Evolutionary conservation across 2,888 invertebrate species (phyloP), one percentile per base, ranked within the genome.

Genomic region (Caenorhabditis uteleia): DNA sequence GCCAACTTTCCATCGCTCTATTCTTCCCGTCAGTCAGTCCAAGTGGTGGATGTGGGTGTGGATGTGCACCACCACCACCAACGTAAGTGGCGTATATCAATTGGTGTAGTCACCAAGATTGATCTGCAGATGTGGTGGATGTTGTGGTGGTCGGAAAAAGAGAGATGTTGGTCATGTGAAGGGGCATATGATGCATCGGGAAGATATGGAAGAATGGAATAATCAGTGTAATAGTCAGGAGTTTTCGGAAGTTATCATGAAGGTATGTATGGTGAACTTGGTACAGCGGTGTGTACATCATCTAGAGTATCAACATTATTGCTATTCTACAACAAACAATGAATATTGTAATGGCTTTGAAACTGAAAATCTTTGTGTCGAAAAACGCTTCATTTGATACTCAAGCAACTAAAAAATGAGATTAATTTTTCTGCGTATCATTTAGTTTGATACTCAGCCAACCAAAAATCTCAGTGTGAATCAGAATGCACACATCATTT

Each of bases 211-310:
- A 20, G 62, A 64, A 12, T 49, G 45, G 39, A 64, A 49, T 18
- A 57, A 44, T 25, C 62, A 64, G 27, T 64, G 62, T 29, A 64
- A 64, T 29, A 53, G 53, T 39, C 39, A 53, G 26, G 57, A 64
- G 16, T 53, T 64, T n/a, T 50, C 57, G 2, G 62, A 64, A 26
- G 49, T 57, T 2, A 64, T 64, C 25, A 3, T 57, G 26, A 64
- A n/a, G n/a, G n/a, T n/a, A n/a, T n/a, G n/a, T n/a, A n/a, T n/a
- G n/a, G n/a, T n/a, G n/a, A n/a, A n/a, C n/a, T n/a, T n/a, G n/a
- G n/a, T n/a, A n/a, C n/a, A n/a, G n/a, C n/a, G n/a, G n/a, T n/a
- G n/a, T n/a, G n/a, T n/a, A n/a, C n/a, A n/a, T n/a, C n/a, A n/a
- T n/a, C n/a, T n/a, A n/a, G n/a, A n/a, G n/a, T n/a, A n/a, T n/a